phyloP scores from a whole-genome alignment of 2,888 invertebrate genomes.

The Branchipolynoe longqiensis region DNA sequence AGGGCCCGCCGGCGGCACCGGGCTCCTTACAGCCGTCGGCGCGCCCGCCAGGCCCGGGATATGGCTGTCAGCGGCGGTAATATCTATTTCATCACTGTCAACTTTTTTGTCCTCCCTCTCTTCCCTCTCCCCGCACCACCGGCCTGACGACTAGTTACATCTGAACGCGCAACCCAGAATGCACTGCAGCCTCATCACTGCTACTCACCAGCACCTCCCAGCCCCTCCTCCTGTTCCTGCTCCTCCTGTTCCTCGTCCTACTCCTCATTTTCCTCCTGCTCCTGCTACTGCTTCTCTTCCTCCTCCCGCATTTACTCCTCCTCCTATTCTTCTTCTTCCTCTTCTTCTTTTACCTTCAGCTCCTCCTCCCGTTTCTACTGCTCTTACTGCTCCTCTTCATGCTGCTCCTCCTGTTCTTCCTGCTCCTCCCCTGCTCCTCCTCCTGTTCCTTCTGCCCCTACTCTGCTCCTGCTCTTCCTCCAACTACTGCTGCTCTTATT shows the following conservation, averaged over 20 bases:
- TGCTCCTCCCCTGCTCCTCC: not conserved
- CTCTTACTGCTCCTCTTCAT: too few species aligned
- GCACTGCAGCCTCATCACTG: not conserved
- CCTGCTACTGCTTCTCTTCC: not conserved
- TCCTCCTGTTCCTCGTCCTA: not conserved
- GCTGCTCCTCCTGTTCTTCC: too few species aligned
- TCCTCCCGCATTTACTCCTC: not conserved
- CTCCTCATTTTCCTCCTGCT: not conserved
- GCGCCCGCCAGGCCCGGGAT: not conserved
- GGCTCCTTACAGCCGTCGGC: constrained; percentile 13
- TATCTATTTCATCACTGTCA: constrained; percentile 51
- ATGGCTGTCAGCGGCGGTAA: constrained; percentile 29
- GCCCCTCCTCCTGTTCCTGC: not conserved
- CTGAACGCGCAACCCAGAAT: too few species aligned
- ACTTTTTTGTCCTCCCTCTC: too few species aligned
- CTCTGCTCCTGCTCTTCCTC: not conserved
- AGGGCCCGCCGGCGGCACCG: too few species aligned
- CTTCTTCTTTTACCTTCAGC: too few species aligned
- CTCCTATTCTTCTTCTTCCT: too few species aligned
- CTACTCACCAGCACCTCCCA: not conserved
- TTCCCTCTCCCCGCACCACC: too few species aligned
- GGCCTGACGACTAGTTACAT: constrained; percentile 23
- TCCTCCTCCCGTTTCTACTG: not conserved
- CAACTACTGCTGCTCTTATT: too few species aligned
- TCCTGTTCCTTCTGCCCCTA: not conserved